Percentiles rank a stretch among this genome's conserved stretches.
These are phyloP conservation scores for Paradoxurus hermaphroditus DNA, from an alignment of 2,113 vertebrate species.

Conservation along the genomic window DNA sequence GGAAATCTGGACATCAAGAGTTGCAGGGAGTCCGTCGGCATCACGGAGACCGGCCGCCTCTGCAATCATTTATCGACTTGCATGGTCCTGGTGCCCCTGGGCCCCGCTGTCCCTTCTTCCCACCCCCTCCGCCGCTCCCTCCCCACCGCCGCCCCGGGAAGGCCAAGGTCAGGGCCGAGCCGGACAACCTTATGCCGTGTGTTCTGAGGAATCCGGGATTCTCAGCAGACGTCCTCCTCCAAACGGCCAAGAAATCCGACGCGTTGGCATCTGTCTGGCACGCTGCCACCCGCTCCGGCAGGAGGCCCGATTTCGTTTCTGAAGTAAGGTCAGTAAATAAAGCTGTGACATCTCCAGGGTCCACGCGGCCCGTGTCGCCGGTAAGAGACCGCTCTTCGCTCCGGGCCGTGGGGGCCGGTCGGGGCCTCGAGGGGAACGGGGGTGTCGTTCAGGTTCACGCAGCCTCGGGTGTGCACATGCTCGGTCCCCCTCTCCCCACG, in stretches of 20 bases:
- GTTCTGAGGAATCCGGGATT: background rate
- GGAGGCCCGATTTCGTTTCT: background rate
- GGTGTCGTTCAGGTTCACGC: too few species aligned
- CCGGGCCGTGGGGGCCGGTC: too few species aligned
- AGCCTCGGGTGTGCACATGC: background rate
- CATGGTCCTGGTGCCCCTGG: background rate
- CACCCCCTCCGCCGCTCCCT: too few species aligned
- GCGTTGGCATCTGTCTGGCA: background rate
- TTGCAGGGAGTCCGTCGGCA: background rate
- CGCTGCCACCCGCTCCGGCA: background rate
- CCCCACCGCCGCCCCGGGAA: background rate
- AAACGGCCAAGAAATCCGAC: background rate
- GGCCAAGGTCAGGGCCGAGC: background rate
- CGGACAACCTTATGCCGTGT: too few species aligned
- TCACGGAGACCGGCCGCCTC: fast-evolving
- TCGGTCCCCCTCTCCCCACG: background rate
- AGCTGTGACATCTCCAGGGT: background rate
- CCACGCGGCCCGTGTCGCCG: fast-evolving
- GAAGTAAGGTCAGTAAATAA: background rate
- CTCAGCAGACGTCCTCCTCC: background rate
- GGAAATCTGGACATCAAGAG: background rate
- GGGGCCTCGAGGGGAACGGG: background rate
- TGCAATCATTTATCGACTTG: background rate
- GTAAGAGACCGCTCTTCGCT: too few species aligned
- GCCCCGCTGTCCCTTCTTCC: background rate